Base-by-base conservation (phyloP, 2,888 invertebrate species). In the Alloplasta piceator region DNA sequence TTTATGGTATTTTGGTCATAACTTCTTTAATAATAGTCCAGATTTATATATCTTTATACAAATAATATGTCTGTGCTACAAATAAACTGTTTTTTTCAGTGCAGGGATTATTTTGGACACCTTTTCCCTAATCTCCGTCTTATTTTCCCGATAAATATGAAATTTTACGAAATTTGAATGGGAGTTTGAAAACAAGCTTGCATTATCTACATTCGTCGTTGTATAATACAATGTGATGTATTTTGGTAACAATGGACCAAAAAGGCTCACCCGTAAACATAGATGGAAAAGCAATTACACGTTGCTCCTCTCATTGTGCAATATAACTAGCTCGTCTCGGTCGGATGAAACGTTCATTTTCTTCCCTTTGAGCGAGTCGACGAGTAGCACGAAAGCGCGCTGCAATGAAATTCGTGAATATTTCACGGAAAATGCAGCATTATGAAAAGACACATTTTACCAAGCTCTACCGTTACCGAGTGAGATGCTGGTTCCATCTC, bases 241-340 rank as follows among this genome's bases (percentile, higher is more conserved):
- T 9, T 6, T 46, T 50, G 1, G 63, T 56, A 68, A 66, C 71
- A 78, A 73, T 68, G 61, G 61, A 63, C 46, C 38, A 61, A 14
- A 52, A 68, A 36, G 56, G 67, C 56, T 61, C 61, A 46, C 78
- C 43, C 56, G 64, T 46, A 64, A 58, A 74, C 74, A 58, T 43
- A 41, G 50, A 55, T 7, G 64, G 56, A 74, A 72, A 77, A 72
- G 61, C 56, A 78, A 78, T 74, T 78, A 74, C 50, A 39, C 14
- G 56, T 79, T 64, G 70, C 63, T 74, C 50, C 50, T 61, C 43
- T 61, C 61, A 68, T 68, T 61, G 60, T 56, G 12, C 52, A 48
- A 52, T 52, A 52, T 16, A 26, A 36, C 61, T 6, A 26, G 14
- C 56, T 50, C 68, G 72, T 12, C 26, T 39, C 63, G 5, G 12